Base-by-base conservation (phyloP, 2,113 vertebrate genomes). In the Marmota monax region DNA sequence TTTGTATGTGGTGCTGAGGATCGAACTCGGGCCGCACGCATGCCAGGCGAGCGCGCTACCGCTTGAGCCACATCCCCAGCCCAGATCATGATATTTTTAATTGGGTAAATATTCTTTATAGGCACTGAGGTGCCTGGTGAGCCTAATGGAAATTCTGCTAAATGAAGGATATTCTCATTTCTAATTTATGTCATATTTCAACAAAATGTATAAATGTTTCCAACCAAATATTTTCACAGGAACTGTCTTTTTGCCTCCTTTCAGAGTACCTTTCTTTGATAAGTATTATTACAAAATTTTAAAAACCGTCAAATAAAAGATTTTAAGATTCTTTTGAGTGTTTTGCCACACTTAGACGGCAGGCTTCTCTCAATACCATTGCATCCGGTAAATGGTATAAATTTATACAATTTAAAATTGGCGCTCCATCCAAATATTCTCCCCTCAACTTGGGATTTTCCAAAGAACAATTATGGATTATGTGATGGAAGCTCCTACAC, bases 31-130 rank as follows among this genome's bases (percentile, higher is more conserved):
- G 39, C 39, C 39, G 3, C 39, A 39, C 39, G 39, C 37, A 37
- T 37, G 37, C 37, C 37, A 37, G 37, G 37, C 37, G 37, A 37
- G 37, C 37, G 37, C 37, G 2, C 39, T 39, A 39, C 39, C 39
- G 39, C 39, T 39, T 39, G 39, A 39, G 39, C 39, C 39, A 39
- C 39, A 39, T 39, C 39, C 39, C 39, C 39, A 39, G 39, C 39
- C 39, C 7, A 84, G 27, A 74, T 56, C n/a, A 27, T 37, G 56
- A 48, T 83, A 73, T 67, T 90, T 92, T 88, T 92, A 88, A 88
- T 34, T 37, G 72, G 91, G 65, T 88, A 97, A 84, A n/a, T n/a
- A 73, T 37, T 69, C 22, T 92, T 95, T 56, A 37, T n/a, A 82
- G 77, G 45, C 58, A 45, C 39, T 23, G 22, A 87, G 37, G 18